Conservation (phyloP, 2,888 invertebrate species). For the Agelastica alni region DNA sequence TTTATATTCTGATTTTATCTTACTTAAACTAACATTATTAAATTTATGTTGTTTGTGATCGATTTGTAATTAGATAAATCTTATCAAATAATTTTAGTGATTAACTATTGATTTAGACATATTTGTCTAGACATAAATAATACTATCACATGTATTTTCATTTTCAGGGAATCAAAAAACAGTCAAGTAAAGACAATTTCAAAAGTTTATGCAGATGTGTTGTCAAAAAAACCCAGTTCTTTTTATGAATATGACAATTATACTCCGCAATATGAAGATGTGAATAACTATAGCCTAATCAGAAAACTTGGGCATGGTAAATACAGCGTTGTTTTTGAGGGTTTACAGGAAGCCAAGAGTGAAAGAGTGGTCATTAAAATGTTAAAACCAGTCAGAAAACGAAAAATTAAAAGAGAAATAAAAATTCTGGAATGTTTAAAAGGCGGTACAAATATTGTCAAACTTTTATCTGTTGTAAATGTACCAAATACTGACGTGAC, state of each 20-base stretch:
- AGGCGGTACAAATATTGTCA: conserved; percentile 52
- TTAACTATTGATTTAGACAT: no score
- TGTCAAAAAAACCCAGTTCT: conserved; percentile 46
- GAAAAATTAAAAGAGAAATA: conserved; percentile 55
- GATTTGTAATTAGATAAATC: no score
- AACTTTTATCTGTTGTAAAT: conserved; percentile 46
- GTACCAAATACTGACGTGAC: conserved; percentile 44
- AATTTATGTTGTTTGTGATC: no score
- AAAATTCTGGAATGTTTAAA: conserved; percentile 53
- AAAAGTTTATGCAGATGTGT: conserved; percentile 50
- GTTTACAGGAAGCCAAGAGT: conserved; percentile 45
- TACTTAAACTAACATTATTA: no score
- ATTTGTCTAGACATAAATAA: no score
- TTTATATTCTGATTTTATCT: no score
- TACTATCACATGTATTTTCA: no score
- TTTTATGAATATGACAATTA: conserved; percentile 53
- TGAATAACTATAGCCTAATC: conserved; percentile 49
- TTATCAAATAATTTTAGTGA: no score
- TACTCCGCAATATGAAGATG: conserved; percentile 46
- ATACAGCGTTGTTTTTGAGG: conserved; percentile 56
- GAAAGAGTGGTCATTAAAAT: conserved; percentile 53
- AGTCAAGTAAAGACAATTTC: conserved; percentile 45
- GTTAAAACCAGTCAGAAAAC: conserved; percentile 53
- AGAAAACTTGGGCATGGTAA: conserved; percentile 55
- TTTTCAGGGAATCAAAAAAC: conserved; percentile 38